A percentile compares a stretch with the other conserved stretches of the same genome.
Conservation (phyloP, 2,888 invertebrate species). For the Caradrina kadenii region DNA sequence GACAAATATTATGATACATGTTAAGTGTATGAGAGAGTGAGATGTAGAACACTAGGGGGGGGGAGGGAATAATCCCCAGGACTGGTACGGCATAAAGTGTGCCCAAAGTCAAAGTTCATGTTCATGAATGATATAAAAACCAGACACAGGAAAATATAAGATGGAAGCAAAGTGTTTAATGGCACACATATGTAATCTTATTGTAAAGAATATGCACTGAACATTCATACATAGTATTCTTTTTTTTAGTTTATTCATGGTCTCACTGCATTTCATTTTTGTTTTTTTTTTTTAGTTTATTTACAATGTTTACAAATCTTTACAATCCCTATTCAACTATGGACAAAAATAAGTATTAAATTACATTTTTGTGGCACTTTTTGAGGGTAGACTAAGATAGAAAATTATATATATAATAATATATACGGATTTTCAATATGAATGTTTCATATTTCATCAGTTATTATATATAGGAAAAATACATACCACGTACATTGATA, state of each 20-base stretch:
- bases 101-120: neutral
- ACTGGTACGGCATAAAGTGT: neutral
- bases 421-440: neutral
- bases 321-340: constrained; percentile 56
- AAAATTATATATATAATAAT: too few relatives aligned
- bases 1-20: neutral
- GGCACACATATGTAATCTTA: neutral
- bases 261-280: constrained; percentile 57
- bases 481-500: neutral
- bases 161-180: constrained; percentile 1
- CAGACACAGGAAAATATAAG: neutral
- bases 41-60: neutral
- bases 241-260: constrained; percentile 50
- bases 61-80: neutral
- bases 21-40: neutral
- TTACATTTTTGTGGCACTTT: constrained; percentile 20
- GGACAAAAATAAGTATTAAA: constrained; percentile 42
- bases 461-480: too few relatives aligned
- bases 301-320: constrained; percentile 38
- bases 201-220: neutral
- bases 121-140: neutral
- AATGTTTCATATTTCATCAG: neutral
- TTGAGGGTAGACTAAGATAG: constrained; percentile 51
- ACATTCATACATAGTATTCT: neutral
- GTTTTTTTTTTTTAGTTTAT: constrained; percentile 27